phyloP scores from a whole-genome alignment of 2,113 vertebrate species.

The Narcine bancroftii region DNA sequence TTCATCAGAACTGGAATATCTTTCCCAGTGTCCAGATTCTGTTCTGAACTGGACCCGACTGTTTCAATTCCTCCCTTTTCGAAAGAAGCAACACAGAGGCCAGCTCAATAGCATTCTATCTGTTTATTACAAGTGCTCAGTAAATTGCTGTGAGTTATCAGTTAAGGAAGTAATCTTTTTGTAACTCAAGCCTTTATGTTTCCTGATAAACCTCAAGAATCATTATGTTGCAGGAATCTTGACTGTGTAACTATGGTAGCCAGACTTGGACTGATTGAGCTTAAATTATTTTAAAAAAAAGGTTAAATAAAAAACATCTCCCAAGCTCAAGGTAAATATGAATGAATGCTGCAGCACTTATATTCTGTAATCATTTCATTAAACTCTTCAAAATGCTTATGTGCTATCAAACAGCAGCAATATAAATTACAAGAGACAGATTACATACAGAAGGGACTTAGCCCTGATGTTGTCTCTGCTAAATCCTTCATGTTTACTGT shows the following conservation, averaged over 20 bases:
- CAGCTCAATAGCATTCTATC: not conserved
- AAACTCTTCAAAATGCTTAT: too few species aligned
- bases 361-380: too few species aligned
- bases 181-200: not conserved
- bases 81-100: not conserved
- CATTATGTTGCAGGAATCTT: not conserved
- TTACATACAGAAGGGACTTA: too few species aligned
- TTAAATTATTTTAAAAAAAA: too few species aligned
- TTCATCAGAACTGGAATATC: too few species aligned
- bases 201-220: not conserved
- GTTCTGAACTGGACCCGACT: not conserved
- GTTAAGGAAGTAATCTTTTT: not conserved
- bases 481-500: too few species aligned
- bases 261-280: slow-evolving; percentile 13
- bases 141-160: not conserved
- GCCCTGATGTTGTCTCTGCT: too few species aligned
- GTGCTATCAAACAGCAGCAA: too few species aligned
- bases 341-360: too few species aligned
- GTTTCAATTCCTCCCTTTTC: not conserved
- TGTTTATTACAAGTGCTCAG: not conserved
- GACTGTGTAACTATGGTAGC: not conserved
- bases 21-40: not conserved
- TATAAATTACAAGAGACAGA: too few species aligned
- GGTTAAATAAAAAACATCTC: too few species aligned
- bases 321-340: too few species aligned